Evolutionary conservation across 1,140 invertebrate species (phyloP), one percentile per base, ranked within the genome.

Genomic region (Bombus confusus): DNA sequence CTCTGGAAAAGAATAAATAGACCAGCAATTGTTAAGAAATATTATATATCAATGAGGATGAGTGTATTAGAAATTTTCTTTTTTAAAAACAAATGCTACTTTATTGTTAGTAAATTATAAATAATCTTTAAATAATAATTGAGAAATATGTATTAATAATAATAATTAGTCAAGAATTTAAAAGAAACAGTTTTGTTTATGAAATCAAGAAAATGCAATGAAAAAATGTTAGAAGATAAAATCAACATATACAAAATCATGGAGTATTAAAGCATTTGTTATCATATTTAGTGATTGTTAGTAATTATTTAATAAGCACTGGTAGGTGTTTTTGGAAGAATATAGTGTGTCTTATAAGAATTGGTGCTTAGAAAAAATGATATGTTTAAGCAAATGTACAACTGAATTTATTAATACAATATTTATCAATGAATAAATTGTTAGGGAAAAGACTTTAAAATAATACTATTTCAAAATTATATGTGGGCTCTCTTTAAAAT

Each of bases 1-100:
- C 97, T 96, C 97, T 98, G 96, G 77, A 96, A 96, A 92, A 88
- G 37, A 92, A 92, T 74, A 85, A 86, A 75, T 22, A 31, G 77
- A 72, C 47, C 43, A 76, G 5, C 18, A 80, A 75, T 39, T 41
- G 22, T 87, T 83, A 80, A 52, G 12, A 41, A 57, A 59, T 41
- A 37, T 80, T 75, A 5, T 5, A 41, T 62, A 8, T 18, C 18
- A 31, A 18, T 22, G 34, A 52, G 43, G 43, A 6, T 9, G 28
- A 62, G 8, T 6, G 25, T 59, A 76, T 76, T 69, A 83, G 37
- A 69, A 39, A 59, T 39, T 47, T 84, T 22, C n/a, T 66, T 79
- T 57, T n/a, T 47, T 74, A 76, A 83, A 89, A 10, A 72, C 62
- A 64, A 66, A 66, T 68, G n/a, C 59, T 78, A 84, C 82, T 52